Percentiles rank a stretch among this genome's conserved stretches.
Conservation (phyloP, 2,888 invertebrate species). For the Mayetiola destructor region DNA sequence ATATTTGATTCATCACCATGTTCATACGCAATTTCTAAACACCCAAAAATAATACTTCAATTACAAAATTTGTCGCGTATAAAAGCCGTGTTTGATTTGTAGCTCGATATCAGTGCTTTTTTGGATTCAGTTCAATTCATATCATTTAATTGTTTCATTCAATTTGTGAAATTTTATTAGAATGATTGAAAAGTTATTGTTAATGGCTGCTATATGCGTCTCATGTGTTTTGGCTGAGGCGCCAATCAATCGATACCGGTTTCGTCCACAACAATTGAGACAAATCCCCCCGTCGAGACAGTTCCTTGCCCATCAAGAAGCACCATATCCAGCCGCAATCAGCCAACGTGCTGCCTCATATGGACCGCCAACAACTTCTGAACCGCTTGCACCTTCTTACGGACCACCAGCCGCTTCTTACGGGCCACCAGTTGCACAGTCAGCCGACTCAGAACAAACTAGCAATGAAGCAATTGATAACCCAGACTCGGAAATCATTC, state of each 20-base stretch:
- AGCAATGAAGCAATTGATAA: background rate
- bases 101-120: background rate
- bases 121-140: background rate
- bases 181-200: background rate
- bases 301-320: background rate
- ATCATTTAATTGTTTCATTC: slow-evolving; percentile 6
- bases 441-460: background rate
- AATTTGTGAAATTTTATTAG: background rate
- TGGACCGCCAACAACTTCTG: background rate
- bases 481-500: background rate
- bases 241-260: background rate
- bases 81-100: background rate
- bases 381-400: background rate
- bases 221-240: background rate
- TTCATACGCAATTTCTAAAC: no score
- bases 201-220: background rate
- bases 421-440: background rate
- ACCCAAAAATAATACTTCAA: no score
- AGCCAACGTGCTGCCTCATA: background rate
- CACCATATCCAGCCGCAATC: background rate
- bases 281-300: background rate
- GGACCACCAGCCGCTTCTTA: background rate
- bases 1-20: no score
- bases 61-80: background rate
- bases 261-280: background rate